Evolutionary conservation across 2,797 vertebrate genomes (phyloP).

Genomic region (Poecilia velifera): DNA sequence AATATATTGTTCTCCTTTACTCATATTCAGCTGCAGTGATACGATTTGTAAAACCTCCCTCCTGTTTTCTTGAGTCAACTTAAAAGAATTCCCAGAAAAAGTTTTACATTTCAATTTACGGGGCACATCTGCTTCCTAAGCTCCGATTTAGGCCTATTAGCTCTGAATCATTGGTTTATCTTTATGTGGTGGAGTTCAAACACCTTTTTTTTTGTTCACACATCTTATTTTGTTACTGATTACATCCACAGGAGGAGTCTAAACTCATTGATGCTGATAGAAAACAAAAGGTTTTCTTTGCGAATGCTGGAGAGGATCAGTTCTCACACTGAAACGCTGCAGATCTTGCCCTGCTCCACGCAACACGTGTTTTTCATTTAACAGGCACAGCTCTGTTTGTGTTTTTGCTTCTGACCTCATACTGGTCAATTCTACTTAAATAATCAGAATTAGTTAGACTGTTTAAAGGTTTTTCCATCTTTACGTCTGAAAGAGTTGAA

Average conservation of each 20-base stretch:
- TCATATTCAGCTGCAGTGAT: background rate
- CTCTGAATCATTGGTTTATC: constrained; percentile 17
- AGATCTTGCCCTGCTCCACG: constrained; percentile 5
- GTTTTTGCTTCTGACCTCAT: background rate
- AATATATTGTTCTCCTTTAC: background rate
- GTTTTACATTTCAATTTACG: constrained; percentile 7
- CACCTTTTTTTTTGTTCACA: constrained; percentile 21
- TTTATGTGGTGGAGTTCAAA: constrained; percentile 26
- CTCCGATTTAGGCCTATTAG: constrained; percentile 39
- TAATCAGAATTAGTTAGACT: background rate
- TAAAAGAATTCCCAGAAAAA: constrained; percentile 4
- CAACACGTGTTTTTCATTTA: constrained; percentile 10
- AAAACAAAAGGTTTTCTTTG: constrained; percentile 38
- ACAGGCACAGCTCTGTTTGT: constrained; percentile 3
- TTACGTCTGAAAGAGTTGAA: background rate
- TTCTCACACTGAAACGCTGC: constrained; percentile 29
- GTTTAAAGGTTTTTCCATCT: background rate
- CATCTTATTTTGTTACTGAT: constrained; percentile 23
- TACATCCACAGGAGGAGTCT: constrained; percentile 30
- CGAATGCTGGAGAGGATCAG: constrained; percentile 47
- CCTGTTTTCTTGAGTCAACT: background rate
- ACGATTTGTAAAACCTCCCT: background rate
- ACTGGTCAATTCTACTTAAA: background rate
- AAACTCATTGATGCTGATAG: constrained; percentile 47
- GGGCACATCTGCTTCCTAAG: constrained; percentile 29